These are phyloP conservation scores for Epistrophe eligans DNA, from an alignment of 2,888 invertebrate species.

Conservation along the genomic window DNA sequence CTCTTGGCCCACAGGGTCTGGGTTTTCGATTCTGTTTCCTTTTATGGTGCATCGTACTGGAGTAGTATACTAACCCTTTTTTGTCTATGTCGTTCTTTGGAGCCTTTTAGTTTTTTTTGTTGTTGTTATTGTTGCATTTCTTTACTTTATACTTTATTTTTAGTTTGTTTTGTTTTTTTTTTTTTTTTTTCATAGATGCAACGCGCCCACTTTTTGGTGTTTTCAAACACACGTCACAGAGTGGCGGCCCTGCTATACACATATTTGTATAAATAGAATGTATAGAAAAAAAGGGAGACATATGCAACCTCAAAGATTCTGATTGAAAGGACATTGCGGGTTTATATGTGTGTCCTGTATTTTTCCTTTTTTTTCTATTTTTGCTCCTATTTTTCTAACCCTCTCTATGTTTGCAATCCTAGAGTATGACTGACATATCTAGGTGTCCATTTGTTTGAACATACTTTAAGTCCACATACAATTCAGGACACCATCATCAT, in stretches of 20 bases:
- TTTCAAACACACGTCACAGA: conserved; percentile 66
- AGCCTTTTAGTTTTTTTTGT: conserved; percentile 30
- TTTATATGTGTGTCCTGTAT: conserved; percentile 53
- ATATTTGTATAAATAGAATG: conserved; percentile 5
- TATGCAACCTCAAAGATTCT: conserved; percentile 73
- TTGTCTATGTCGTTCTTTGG: conserved; percentile 64
- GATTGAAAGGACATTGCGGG: conserved; percentile 75
- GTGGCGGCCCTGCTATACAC: conserved; percentile 23
- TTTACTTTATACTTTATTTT: conserved; percentile 17
- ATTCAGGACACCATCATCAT: conserved; percentile 49
- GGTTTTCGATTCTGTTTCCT: conserved; percentile 70
- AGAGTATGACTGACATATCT: conserved; percentile 49
- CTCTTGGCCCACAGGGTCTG: conserved; percentile 67
- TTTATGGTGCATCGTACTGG: conserved; percentile 73
- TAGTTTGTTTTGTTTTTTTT: too few species aligned
- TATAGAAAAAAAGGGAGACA: conserved; percentile 41
- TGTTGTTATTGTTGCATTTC: conserved; percentile 18
- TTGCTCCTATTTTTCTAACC: background rate
- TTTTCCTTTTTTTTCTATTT: conserved; percentile 40
- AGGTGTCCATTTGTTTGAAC: conserved; percentile 60
- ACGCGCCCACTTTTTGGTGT: conserved; percentile 74
- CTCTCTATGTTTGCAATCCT: conserved; percentile 48
- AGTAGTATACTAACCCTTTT: conserved; percentile 74
- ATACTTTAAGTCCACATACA: conserved; percentile 72
- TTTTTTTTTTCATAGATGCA: conserved; percentile 47